Evolutionary conservation across 2,888 invertebrate species (phyloP).

Genomic region (Chironomus tentans): DNA sequence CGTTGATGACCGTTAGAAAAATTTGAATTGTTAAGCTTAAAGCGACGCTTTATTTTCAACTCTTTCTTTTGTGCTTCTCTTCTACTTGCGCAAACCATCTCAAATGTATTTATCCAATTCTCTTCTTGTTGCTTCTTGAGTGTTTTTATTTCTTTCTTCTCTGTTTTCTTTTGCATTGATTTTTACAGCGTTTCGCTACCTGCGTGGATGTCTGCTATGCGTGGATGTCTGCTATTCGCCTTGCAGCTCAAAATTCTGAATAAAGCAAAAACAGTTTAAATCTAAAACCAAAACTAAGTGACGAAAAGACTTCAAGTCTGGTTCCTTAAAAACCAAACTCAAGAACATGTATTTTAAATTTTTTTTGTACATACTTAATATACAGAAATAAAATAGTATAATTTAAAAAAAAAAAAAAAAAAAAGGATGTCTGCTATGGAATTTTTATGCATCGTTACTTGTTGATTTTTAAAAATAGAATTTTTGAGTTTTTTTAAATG

Average conservation of each 20-base stretch:
- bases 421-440: too few relatives aligned
- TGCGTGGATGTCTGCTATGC: background rate
- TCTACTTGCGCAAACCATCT: background rate
- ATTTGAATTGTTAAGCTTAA: background rate
- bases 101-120: background rate
- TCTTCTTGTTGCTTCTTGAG: background rate
- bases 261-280: too few relatives aligned
- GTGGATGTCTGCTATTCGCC: too few relatives aligned
- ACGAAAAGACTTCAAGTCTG: too few relatives aligned
- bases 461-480: background rate
- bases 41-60: background rate
- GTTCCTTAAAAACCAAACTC: too few relatives aligned
- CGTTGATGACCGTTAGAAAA: background rate
- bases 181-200: constrained; percentile 4
- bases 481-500: background rate
- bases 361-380: too few relatives aligned
- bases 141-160: constrained; percentile 4
- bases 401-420: too few relatives aligned
- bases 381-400: too few relatives aligned
- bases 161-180: background rate
- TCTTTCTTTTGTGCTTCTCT: background rate
- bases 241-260: too few relatives aligned
- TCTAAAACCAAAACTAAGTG: too few relatives aligned
- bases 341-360: too few relatives aligned
- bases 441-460: background rate